Evolutionary conservation across 2,797 vertebrate genomes (phyloP), one percentile per base, ranked within the genome.

Genomic region (Halcyon chelicuti): DNA sequence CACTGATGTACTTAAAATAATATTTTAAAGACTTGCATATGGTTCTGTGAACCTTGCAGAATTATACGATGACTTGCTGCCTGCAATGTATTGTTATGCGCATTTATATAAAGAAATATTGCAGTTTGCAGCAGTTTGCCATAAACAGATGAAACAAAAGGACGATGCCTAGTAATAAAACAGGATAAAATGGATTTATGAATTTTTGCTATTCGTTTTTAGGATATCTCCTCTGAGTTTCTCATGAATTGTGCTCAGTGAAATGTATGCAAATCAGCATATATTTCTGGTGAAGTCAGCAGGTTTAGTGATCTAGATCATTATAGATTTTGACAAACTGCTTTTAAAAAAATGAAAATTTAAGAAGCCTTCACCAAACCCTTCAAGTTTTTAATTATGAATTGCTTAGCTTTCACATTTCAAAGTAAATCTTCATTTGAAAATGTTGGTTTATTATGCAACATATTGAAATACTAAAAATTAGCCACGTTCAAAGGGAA

Each of bases 141-240:
- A 46, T 77, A 70, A 74, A 54, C 25, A 78, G 52, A 40, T 87
- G 82, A 84, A 93, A 92, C 33, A 57, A 84, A 84, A 84, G 47
- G 35, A 39, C 46, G 54, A 40, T 63, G 31, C 20, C 49, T 62
- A 29, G 17, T 28, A 82, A 37, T 60, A 78, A 91, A 76, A 39
- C 39, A 70, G 35, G 55, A 49, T 57, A 28, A 57, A 88, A 82
- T 57, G 52, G 23, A 68, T 75, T 88, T 85, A 54, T 65, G 40
- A 79, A 57, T 26, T 21, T 82, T 51, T 72, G 16, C 29, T 39
- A 44, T 47, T 71, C 9, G 46, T 71, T 93, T 86, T 75, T 49
- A 73, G 66, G 23, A 33, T 54, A 29, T 42, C 5, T 62, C 8
- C n/a, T 84, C 40, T 14, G 54, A 71, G 7, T 52, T 94, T 63